Base-by-base conservation (phyloP, 35 echinoderm and acorn worm species). In the Lytechinus variegatus region DNA sequence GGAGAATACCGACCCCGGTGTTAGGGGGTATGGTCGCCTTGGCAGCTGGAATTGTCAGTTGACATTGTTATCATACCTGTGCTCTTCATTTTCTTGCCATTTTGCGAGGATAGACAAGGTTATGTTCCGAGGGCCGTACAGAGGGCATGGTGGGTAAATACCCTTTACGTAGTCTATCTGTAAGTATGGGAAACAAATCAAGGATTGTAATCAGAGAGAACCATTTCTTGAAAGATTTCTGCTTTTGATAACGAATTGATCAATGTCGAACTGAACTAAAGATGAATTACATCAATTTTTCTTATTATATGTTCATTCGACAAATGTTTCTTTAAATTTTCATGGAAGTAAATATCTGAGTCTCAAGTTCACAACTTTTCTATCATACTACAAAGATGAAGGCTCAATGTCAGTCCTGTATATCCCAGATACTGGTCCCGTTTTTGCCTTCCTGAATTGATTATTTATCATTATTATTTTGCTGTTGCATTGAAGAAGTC, bases 61-160 rank as follows among this genome's bases (percentile, higher is more conserved):
- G 54, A 93, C 92, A 93, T 93, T 93, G 92, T 93, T 93, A 53
- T 93, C 92, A 57, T 93, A 93, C 92, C 54, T 90, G 88, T 54
- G 88, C 92, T 6, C n/a, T 10, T 28, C 92, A 44, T 55, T 55
- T 53, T 55, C 27, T 54, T 55, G 28, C 53, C 27, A 8, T 57
- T 27, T 33, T 27, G 92, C 21, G 92, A 93, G 27, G 92, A 93
- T 93, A 54, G 92, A 93, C 21, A 19, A 56, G 29, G 53, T 93
- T 57, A 54, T 93, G 53, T 33, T 93, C 54, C 19, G 11, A 27
- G 88, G 88, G 52, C 88, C 9, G 52, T 54, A 54, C 88, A 90
- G 27, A 90, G 88, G 88, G 88, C 88, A 90, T 90, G 7, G 27
- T 53, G 28, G 88, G 88, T 52, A 52, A 10, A 90, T 90, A 54